Conservation (phyloP, 2,113 vertebrate species). For the Ardeotis arabs region DNA sequence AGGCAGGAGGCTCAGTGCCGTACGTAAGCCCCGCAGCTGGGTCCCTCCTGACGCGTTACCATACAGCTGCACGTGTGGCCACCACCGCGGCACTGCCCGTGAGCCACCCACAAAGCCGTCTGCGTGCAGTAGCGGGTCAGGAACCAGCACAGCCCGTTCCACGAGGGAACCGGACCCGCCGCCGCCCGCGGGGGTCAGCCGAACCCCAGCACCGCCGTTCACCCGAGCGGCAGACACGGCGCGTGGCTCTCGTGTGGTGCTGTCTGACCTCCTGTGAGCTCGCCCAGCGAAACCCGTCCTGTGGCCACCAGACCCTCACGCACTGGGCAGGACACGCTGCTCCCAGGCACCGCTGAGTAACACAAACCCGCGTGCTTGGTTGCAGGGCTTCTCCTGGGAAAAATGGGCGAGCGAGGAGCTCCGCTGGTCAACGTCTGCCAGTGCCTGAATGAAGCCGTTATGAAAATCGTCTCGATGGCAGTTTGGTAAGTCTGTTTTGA, state of each 20-base stretch:
- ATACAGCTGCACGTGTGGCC: neutral
- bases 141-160: neutral
- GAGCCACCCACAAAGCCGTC: neutral
- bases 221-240: fast-evolving
- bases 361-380: neutral
- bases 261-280: neutral
- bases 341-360: fast-evolving
- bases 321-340: fast-evolving
- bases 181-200: fast-evolving
- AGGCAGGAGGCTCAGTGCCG: neutral
- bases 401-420: slow-evolving; percentile 85
- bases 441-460: slow-evolving; percentile 89
- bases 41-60: neutral
- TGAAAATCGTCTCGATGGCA: slow-evolving; percentile 89
- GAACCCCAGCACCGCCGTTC: neutral
- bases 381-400: slow-evolving; percentile 84
- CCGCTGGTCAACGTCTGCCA: slow-evolving; percentile 87
- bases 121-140: no score
- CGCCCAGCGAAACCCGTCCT: neutral
- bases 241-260: no score
- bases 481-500: slow-evolving; percentile 78
- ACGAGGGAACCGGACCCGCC: fast-evolving
- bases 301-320: neutral
- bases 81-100: neutral
- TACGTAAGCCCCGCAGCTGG: neutral